These are phyloP conservation scores for Xestia ashworthii DNA, from an alignment of 2,888 invertebrate species.

Conservation along the genomic window DNA sequence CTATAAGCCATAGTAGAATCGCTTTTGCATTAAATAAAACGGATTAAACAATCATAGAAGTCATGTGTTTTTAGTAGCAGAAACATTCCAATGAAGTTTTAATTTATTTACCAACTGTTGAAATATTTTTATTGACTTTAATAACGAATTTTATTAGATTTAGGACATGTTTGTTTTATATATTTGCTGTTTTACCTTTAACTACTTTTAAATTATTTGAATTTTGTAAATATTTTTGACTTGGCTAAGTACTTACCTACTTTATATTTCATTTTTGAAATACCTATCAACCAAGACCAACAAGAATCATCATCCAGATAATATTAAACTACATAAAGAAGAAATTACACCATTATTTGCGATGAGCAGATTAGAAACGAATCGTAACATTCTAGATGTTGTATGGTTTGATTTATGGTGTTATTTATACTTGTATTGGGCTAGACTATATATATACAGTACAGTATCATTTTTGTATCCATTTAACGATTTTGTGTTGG, in stretches of 20 bases:
- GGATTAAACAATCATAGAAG: conserved; percentile 44
- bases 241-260: conserved; percentile 17
- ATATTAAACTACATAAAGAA: not conserved
- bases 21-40: conserved; percentile 61
- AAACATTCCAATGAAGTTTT: conserved; percentile 58
- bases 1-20: conserved; percentile 46
- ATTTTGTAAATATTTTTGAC: conserved; percentile 50
- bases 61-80: conserved; percentile 29
- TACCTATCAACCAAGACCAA: conserved; percentile 13
- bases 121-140: conserved; percentile 54
- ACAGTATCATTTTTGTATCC: not conserved
- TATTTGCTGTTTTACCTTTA: conserved; percentile 40
- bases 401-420: conserved; percentile 7
- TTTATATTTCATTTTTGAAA: conserved; percentile 30
- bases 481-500: conserved; percentile 7
- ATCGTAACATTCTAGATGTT: conserved; percentile 18
- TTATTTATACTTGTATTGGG: conserved; percentile 31
- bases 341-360: not conserved
- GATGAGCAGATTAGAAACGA: conserved; percentile 1
- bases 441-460: conserved; percentile 40
- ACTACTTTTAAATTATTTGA: conserved; percentile 43
- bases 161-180: conserved; percentile 53
- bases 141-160: conserved; percentile 59
- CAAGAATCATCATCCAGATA: conserved; percentile 13
- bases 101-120: conserved; percentile 52